phyloP scores from a whole-genome alignment of 2,888 invertebrate species.

The Drosophila kambysellisi region DNA sequence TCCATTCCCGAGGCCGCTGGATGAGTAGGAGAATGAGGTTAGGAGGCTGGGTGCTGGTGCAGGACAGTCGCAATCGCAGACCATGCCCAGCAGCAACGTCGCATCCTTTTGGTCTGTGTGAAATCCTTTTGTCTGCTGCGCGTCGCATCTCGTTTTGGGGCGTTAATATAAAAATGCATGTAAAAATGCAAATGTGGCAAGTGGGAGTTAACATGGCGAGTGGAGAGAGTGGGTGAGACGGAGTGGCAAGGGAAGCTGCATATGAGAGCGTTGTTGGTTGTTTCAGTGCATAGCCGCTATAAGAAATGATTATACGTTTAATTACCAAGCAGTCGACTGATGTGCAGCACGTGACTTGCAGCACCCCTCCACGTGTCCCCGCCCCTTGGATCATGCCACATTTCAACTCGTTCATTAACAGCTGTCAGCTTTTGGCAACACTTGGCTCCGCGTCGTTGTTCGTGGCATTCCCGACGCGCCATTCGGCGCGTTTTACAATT shows the following conservation, averaged over 20 bases:
- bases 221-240: background rate
- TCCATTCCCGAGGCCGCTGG: slow-evolving; percentile 42
- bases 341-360: slow-evolving; percentile 74
- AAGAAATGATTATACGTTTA: slow-evolving; percentile 79
- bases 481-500: slow-evolving; percentile 80
- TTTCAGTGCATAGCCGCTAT: slow-evolving; percentile 21
- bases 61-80: slow-evolving; percentile 67
- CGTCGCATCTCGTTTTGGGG: slow-evolving; percentile 69
- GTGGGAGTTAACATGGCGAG: slow-evolving; percentile 25
- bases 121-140: slow-evolving; percentile 73
- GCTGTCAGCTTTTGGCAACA: slow-evolving; percentile 82
- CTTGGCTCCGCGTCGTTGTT: slow-evolving; percentile 60
- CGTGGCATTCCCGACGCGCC: slow-evolving; percentile 67
- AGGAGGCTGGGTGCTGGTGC: slow-evolving; percentile 1
- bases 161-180: slow-evolving; percentile 79
- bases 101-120: slow-evolving; percentile 71
- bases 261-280: slow-evolving; percentile 20
- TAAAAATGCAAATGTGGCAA: slow-evolving; percentile 67
- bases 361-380: background rate
- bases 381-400: slow-evolving; percentile 35
- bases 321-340: slow-evolving; percentile 68
- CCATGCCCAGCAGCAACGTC: slow-evolving; percentile 75
- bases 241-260: slow-evolving; percentile 3
- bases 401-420: slow-evolving; percentile 80
- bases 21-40: background rate